Conservation (phyloP, 2,797 vertebrate species). For the Lates japonicus region DNA sequence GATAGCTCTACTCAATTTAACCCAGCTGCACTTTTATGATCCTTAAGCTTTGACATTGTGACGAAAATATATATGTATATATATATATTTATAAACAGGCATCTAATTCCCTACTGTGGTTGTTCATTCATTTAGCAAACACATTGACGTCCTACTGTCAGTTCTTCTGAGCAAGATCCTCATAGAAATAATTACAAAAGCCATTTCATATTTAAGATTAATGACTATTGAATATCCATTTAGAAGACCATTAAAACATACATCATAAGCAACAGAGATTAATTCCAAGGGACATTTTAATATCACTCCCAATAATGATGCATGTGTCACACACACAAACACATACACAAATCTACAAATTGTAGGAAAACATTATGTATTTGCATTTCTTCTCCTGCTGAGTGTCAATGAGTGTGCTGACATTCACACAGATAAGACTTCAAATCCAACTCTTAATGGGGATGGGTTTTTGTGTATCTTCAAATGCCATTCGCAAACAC, state of each 20-base stretch:
- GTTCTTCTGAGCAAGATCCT: slow-evolving; percentile 25
- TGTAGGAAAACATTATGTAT: slow-evolving; percentile 13
- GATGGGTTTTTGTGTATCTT: slow-evolving; percentile 17
- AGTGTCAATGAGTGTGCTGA: slow-evolving; percentile 16
- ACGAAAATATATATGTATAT: background rate
- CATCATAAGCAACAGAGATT: slow-evolving; percentile 46
- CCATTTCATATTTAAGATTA: slow-evolving; percentile 59
- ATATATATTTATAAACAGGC: background rate
- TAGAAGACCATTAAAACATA: slow-evolving; percentile 47
- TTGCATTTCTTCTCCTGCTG: slow-evolving; percentile 22
- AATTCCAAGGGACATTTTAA: slow-evolving; percentile 51
- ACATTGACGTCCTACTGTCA: slow-evolving; percentile 35
- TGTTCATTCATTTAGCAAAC: slow-evolving; percentile 41
- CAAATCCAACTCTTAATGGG: slow-evolving; percentile 26
- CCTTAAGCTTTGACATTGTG: slow-evolving; percentile 2
- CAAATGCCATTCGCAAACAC: slow-evolving; percentile 17
- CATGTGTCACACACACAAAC: background rate
- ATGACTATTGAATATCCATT: slow-evolving; percentile 62
- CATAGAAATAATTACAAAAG: slow-evolving; percentile 51
- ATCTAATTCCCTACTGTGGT: background rate
- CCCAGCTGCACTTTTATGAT: background rate
- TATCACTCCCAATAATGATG: slow-evolving; percentile 39
- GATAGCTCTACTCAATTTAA: background rate
- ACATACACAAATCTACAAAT: background rate
- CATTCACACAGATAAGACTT: slow-evolving; percentile 28